A percentile compares a stretch with the other conserved stretches of the same genome.
These are phyloP conservation scores for Oreotragus oreotragus DNA, from an alignment of 2,113 vertebrate genomes.

Conservation along the genomic window DNA sequence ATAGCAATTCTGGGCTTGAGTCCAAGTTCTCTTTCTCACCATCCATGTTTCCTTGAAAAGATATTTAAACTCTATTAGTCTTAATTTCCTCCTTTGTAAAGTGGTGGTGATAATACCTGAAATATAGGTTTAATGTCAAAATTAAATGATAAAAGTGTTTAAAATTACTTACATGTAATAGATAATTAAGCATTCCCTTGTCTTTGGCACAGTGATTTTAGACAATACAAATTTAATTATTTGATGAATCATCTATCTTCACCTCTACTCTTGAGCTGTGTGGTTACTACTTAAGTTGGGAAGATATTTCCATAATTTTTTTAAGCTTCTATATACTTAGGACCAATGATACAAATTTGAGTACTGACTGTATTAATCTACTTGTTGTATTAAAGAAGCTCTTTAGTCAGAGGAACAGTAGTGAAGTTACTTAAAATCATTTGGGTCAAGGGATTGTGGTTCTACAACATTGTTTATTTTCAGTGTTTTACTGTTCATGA, in stretches of 20 bases:
- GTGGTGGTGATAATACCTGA: neutral
- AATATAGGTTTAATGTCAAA: slow-evolving; percentile 28
- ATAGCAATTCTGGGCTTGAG: neutral
- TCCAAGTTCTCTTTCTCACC: neutral
- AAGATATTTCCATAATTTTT: slow-evolving; percentile 19
- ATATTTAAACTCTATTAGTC: slow-evolving; percentile 35
- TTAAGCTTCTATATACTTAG: neutral
- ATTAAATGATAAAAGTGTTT: slow-evolving; percentile 43
- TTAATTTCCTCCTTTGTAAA: slow-evolving; percentile 20
- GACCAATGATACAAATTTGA: neutral
- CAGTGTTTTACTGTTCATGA: neutral
- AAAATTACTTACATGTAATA: slow-evolving; percentile 20
- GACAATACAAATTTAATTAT: slow-evolving; percentile 5
- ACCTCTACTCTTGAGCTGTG: neutral
- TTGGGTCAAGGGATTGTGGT: neutral
- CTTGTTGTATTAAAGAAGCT: neutral
- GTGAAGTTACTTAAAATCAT: neutral
- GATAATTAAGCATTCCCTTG: neutral
- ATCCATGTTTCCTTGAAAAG: slow-evolving; percentile 18
- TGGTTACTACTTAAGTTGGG: neutral
- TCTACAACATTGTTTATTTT: neutral
- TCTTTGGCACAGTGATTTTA: slow-evolving; percentile 15
- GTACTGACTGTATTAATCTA: neutral
- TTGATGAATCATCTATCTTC: neutral
- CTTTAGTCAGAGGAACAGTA: neutral